A percentile compares a stretch with the other conserved stretches of the same genome.
Evolutionary conservation across 2,113 vertebrate genomes (phyloP).

Genomic region (Symphodus melops): DNA sequence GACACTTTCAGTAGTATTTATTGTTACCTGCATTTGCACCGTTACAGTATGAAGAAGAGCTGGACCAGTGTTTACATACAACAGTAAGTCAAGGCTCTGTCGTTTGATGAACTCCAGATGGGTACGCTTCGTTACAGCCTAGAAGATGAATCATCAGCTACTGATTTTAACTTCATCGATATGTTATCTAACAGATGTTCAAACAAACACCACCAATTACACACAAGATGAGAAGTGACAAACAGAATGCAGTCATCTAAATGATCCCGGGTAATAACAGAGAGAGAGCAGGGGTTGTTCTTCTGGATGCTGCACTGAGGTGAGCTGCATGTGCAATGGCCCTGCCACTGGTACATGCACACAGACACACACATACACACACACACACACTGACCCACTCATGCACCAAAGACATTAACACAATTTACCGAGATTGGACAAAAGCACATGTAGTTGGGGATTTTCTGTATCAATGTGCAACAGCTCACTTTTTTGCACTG

Average conservation of each 20-base stretch:
- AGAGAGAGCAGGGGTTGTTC: slow-evolving; percentile 37
- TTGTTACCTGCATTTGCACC: slow-evolving; percentile 46
- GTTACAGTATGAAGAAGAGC: slow-evolving; percentile 42
- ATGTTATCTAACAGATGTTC: neutral
- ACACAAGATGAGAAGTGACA: slow-evolving; percentile 15
- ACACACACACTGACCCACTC: neutral
- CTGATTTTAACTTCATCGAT: neutral
- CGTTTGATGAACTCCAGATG: slow-evolving; percentile 2
- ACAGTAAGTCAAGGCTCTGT: slow-evolving; percentile 26
- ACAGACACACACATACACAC: neutral
- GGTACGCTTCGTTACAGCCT: slow-evolving; percentile 27
- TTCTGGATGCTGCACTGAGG: slow-evolving; percentile 58
- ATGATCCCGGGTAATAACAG: neutral
- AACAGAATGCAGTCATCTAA: slow-evolving; percentile 16
- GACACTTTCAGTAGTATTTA: slow-evolving; percentile 79
- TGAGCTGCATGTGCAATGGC: slow-evolving; percentile 64
- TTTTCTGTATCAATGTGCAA: slow-evolving; percentile 31
- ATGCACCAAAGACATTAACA: slow-evolving; percentile 8
- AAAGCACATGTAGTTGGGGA: slow-evolving; percentile 11
- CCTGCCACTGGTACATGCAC: slow-evolving; percentile 60
- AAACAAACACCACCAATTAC: slow-evolving; percentile 40
- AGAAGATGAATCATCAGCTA: slow-evolving; percentile 12
- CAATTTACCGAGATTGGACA: slow-evolving; percentile 27
- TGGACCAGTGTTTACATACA: slow-evolving; percentile 33
- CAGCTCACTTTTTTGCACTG: neutral